phyloP scores from a whole-genome alignment of 2,113 vertebrate genomes.

The Actinemys pallida region DNA sequence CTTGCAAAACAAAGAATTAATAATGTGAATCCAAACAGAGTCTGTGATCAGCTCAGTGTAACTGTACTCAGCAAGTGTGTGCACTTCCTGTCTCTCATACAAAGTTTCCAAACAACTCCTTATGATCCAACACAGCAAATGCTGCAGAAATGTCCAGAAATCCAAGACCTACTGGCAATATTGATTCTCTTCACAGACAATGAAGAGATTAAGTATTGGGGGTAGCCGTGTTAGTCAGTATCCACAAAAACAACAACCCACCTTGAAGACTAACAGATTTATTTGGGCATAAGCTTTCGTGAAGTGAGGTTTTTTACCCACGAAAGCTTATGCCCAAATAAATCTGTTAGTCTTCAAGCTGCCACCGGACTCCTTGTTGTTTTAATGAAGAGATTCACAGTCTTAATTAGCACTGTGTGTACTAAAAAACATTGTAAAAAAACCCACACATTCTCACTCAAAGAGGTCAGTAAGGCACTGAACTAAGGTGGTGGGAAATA shows the following conservation, averaged over 20 bases:
- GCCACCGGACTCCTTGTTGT: no score
- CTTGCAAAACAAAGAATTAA: not conserved
- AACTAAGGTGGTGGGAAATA: not conserved
- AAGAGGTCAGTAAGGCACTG: not conserved
- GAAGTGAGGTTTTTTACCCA: no score
- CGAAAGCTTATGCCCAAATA: no score
- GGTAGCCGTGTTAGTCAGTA: no score
- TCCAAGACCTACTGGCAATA: not conserved
- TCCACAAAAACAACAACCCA: no score
- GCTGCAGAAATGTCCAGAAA: not conserved
- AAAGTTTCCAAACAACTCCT: not conserved
- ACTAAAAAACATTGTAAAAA: conserved; percentile 9
- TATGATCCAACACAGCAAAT: not conserved
- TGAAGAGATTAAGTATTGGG: not conserved
- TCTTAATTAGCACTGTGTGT: not conserved
- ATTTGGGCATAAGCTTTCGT: no score
- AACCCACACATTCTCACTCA: not conserved
- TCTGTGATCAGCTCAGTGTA: not conserved
- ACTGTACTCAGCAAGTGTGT: not conserved
- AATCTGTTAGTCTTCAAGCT: no score
- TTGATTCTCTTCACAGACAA: not conserved
- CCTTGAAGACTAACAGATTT: no score
- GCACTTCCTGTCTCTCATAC: not conserved
- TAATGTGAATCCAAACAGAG: not conserved
- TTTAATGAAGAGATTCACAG: not conserved